Percentiles rank a stretch among this genome's conserved stretches.
phyloP scores from a whole-genome alignment of 2,113 vertebrate species.

The Phalacrocorax carbo region DNA sequence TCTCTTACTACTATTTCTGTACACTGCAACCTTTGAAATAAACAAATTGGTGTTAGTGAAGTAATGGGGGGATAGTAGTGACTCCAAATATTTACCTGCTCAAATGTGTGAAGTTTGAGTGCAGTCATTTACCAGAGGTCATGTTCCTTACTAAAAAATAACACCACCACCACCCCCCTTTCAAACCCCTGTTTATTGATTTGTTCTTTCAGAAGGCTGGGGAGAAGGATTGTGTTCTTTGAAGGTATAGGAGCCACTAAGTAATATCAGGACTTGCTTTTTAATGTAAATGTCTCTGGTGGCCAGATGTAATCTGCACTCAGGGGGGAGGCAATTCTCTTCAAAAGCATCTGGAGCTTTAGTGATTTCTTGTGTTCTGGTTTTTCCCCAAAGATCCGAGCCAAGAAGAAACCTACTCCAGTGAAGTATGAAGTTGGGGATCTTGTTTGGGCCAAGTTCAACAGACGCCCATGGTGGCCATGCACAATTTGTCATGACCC shows the following conservation, averaged over 20 bases:
- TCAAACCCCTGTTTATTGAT: neutral
- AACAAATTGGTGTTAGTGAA: neutral
- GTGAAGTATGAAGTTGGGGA: slow-evolving; percentile 91
- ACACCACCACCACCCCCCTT: neutral
- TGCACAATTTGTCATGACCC: slow-evolving; percentile 89
- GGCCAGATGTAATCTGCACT: slow-evolving; percentile 12
- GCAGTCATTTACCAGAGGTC: neutral
- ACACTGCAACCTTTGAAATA: neutral
- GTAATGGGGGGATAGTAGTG: neutral
- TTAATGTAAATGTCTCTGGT: slow-evolving; percentile 58
- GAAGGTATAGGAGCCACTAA: slow-evolving; percentile 24
- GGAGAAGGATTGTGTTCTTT: neutral
- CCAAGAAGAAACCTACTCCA: slow-evolving; percentile 80
- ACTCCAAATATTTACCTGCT: neutral
- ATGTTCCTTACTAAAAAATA: neutral
- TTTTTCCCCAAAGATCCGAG: slow-evolving; percentile 76
- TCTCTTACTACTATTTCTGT: neutral
- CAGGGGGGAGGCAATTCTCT: slow-evolving; percentile 11
- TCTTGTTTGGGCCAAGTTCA: slow-evolving; percentile 97
- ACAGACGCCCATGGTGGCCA: slow-evolving; percentile 96
- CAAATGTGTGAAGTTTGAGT: neutral
- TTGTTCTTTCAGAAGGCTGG: neutral
- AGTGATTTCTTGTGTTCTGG: slow-evolving; percentile 55
- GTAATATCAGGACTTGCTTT: slow-evolving; percentile 17
- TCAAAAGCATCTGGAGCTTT: slow-evolving; percentile 50